Evolutionary conservation across 2,113 vertebrate genomes (phyloP).

Genomic region (Sula dactylatra): DNA sequence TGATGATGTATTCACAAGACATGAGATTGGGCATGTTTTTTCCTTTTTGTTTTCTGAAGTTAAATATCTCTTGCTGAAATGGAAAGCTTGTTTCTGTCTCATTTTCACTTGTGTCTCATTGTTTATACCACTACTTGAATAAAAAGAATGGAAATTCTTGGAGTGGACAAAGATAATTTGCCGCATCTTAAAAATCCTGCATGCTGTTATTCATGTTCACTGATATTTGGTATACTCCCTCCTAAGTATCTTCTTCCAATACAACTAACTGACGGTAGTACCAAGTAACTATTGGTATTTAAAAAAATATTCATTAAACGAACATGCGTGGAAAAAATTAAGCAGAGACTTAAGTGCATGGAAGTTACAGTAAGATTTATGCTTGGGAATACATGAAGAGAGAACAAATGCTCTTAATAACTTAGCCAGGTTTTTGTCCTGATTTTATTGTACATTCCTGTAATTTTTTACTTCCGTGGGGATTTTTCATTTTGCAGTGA

Average conservation of each 20-base stretch:
- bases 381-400: background rate
- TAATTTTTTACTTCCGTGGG: background rate
- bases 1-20: background rate
- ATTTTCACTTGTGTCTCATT: background rate
- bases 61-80: background rate
- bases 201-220: background rate
- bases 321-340: background rate
- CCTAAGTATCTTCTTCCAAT: background rate
- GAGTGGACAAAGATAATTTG: background rate
- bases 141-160: background rate
- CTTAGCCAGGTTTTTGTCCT: background rate
- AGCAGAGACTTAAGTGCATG: background rate
- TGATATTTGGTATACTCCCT: background rate
- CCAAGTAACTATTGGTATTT: background rate
- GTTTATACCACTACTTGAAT: background rate
- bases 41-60: background rate
- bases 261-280: background rate
- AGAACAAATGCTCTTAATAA: background rate
- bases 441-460: background rate
- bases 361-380: background rate
- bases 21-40: background rate
- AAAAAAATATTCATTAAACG: background rate
- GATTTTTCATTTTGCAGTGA: background rate
- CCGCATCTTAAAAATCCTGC: background rate
- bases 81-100: background rate